A percentile compares a stretch with the other conserved stretches of the same genome.
phyloP scores from a whole-genome alignment of 2,113 vertebrate genomes.

The Ochotona curzoniae region DNA sequence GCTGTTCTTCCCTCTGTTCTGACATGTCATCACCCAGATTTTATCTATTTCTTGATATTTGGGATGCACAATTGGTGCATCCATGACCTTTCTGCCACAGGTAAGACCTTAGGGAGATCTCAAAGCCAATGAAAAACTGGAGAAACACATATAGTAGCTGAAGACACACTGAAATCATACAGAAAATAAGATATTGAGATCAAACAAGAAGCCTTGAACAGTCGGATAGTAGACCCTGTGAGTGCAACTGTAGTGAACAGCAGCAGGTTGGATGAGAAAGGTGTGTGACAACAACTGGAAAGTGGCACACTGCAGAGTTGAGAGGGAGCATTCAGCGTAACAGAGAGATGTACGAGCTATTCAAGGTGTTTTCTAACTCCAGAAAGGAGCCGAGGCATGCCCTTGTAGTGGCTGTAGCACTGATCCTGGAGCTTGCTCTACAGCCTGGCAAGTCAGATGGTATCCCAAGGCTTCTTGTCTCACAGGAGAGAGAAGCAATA shows the following conservation, averaged over 20 bases:
- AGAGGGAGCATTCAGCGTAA: background rate
- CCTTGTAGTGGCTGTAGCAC: background rate
- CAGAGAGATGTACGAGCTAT: background rate
- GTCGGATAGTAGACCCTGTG: background rate
- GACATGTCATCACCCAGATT: background rate
- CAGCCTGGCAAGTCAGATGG: accelerated
- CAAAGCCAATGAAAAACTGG: background rate
- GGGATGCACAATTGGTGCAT: too few species aligned
- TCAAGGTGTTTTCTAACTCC: background rate
- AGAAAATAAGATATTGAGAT: background rate
- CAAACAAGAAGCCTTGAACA: too few species aligned
- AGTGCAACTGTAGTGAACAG: background rate
- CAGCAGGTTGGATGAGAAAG: background rate
- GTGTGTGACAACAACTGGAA: background rate
- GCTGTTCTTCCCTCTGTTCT: background rate
- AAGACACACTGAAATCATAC: background rate
- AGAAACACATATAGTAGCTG: background rate
- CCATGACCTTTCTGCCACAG: background rate
- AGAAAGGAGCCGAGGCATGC: background rate
- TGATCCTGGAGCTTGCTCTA: background rate
- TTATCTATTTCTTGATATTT: too few species aligned
- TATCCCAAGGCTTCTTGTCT: background rate
- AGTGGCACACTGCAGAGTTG: background rate
- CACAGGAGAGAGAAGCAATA: background rate
- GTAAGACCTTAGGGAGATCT: background rate